These are phyloP conservation scores for Temnothorax unifasciatus DNA, from an alignment of 2,888 invertebrate species.

Conservation along the genomic window DNA sequence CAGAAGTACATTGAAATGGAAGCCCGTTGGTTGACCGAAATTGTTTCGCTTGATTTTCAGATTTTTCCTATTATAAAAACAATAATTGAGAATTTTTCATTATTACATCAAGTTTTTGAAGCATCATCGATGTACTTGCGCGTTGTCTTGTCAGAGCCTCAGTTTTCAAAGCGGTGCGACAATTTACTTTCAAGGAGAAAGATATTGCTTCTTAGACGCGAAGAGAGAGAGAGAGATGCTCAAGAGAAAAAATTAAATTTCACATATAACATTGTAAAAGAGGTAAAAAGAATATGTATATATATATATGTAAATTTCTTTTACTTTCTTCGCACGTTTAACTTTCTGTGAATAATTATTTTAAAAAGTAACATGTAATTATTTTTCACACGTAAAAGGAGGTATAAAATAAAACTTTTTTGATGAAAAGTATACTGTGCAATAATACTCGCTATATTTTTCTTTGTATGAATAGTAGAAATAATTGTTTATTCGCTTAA, in stretches of 20 bases:
- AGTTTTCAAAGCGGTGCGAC: not conserved
- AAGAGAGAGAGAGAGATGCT: not conserved
- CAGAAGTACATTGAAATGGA: conserved; percentile 37
- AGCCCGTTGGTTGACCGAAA: not conserved
- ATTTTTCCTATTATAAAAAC: not conserved
- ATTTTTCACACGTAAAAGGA: not conserved
- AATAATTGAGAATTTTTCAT: conserved; percentile 2
- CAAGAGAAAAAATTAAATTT: conserved; percentile 20
- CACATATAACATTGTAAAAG: not conserved
- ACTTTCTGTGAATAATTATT: not conserved
- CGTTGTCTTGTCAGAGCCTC: not conserved
- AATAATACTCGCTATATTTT: not conserved
- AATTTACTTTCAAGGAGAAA: conserved; percentile 12
- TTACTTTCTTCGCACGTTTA: not conserved
- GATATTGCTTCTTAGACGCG: conserved; percentile 16
- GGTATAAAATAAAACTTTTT: not conserved
- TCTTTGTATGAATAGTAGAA: not conserved
- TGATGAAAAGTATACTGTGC: not conserved
- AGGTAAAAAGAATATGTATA: not conserved
- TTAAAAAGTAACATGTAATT: not conserved
- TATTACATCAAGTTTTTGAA: not conserved
- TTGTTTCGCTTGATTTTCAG: conserved; percentile 2
- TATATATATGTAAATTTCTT: not conserved
- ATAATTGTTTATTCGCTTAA: not conserved
- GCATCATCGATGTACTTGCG: not conserved